Conservation (phyloP, 2,113 vertebrate species). For the Hippocampus mohnikei region DNA sequence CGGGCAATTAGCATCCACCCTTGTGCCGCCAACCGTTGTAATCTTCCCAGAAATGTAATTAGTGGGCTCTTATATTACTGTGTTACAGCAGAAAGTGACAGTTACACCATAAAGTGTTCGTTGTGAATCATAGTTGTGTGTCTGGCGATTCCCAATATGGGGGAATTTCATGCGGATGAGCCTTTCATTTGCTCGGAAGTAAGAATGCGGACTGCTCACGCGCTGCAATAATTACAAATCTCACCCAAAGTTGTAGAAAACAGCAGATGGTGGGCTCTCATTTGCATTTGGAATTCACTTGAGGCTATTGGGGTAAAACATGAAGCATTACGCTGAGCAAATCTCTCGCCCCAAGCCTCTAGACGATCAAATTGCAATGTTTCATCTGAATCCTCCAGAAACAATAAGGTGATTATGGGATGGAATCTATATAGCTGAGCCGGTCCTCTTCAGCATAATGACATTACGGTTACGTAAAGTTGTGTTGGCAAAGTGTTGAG, state of each 20-base stretch:
- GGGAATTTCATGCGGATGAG: background rate
- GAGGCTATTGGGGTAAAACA: conserved; percentile 22
- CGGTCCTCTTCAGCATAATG: background rate
- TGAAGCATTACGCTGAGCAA: conserved; percentile 26
- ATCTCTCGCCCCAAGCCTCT: conserved; percentile 25
- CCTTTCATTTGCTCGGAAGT: conserved; percentile 8
- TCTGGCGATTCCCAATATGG: background rate
- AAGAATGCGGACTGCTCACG: background rate
- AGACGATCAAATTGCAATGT: conserved; percentile 17
- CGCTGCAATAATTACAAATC: conserved; percentile 3
- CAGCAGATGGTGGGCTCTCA: conserved; percentile 25
- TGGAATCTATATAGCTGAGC: conserved; percentile 12
- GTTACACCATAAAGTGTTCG: background rate
- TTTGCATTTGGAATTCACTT: conserved; percentile 51
- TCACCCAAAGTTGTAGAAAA: conserved; percentile 14
- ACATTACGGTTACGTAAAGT: conserved; percentile 37
- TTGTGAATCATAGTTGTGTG: too few species aligned
- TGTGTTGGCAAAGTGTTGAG: conserved; percentile 18
- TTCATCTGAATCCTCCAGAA: conserved; percentile 28
- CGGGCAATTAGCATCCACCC: background rate
- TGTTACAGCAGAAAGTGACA: background rate
- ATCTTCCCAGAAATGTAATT: background rate
- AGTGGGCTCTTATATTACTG: background rate
- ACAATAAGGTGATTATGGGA: conserved; percentile 41
- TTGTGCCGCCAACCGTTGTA: background rate